Evolutionary conservation across 2,888 invertebrate genomes (phyloP).

Genomic region (Stenoptilia bipunctidactyla): DNA sequence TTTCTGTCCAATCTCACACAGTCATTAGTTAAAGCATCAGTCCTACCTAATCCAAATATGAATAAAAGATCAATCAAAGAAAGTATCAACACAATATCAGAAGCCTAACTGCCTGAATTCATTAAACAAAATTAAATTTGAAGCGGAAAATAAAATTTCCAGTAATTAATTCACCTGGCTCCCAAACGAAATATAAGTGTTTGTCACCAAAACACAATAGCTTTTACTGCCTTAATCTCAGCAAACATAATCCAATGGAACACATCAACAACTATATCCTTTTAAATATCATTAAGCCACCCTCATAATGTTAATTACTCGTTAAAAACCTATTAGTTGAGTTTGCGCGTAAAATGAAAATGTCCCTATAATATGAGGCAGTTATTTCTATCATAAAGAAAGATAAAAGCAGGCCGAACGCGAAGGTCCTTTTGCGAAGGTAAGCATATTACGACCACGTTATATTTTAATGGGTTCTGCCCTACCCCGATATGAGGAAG

Average conservation of each 20-base stretch:
- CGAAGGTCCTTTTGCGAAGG: not conserved
- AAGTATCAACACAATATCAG: no score
- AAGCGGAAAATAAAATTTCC: no score
- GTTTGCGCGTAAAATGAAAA: constrained; percentile 2
- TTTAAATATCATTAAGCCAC: not conserved
- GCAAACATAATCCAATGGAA: not conserved
- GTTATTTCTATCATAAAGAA: not conserved
- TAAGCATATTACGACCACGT: not conserved
- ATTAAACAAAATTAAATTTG: no score
- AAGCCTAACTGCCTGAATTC: no score
- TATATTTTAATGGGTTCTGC: not conserved
- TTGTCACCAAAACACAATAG: no score
- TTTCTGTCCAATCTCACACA: no score
- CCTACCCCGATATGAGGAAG: not conserved
- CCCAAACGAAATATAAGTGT: no score
- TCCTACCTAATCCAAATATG: no score
- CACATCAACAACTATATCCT: not conserved
- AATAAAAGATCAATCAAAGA: no score
- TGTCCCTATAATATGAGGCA: not conserved
- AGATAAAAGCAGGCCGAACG: not conserved
- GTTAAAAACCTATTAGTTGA: not conserved
- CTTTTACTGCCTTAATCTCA: no score
- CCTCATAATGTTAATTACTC: constrained; percentile 5
- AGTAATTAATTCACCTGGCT: no score
- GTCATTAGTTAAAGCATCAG: no score